Evolutionary conservation across 2,888 invertebrate genomes (phyloP).

Genomic region (Drosophila algonquin): DNA sequence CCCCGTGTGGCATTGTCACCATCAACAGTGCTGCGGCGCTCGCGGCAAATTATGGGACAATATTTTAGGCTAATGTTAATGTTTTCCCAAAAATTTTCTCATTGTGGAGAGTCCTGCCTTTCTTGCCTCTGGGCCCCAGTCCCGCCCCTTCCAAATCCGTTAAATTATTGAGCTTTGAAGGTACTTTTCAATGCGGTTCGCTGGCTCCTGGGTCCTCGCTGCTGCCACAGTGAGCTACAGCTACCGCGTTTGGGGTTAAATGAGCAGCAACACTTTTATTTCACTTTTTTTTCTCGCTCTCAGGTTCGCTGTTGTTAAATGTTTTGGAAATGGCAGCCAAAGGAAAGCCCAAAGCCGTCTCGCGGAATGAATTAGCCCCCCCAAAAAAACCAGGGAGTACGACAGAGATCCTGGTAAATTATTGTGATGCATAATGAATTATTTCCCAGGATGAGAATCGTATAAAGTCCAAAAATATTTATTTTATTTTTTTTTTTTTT

Average conservation of each 20-base stretch:
- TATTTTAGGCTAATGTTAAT: conserved; percentile 83
- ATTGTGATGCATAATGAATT: conserved; percentile 8
- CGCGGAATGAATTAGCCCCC: conserved; percentile 25
- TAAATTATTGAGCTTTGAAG: conserved; percentile 81
- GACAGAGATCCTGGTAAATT: conserved; percentile 28
- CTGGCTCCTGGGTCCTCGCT: conserved; percentile 37
- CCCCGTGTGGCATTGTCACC: conserved; percentile 61
- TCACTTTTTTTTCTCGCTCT: conserved; percentile 22
- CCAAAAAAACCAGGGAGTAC: not conserved
- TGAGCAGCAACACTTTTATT: conserved; percentile 74
- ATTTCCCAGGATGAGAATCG: not conserved
- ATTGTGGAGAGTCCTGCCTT: conserved; percentile 62
- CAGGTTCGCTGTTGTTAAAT: conserved; percentile 47
- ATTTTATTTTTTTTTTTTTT: too few relatives aligned
- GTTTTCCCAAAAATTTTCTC: conserved; percentile 77
- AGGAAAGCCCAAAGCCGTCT: not conserved
- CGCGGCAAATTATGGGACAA: conserved; percentile 82
- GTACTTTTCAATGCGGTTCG: conserved; percentile 78
- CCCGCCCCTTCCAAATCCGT: conserved; percentile 69
- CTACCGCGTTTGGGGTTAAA: conserved; percentile 66
- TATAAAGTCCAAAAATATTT: not conserved
- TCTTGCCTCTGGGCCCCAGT: conserved; percentile 5
- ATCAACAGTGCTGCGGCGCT: conserved; percentile 73
- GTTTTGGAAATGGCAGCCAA: conserved; percentile 43
- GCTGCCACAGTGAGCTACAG: conserved; percentile 34